Percentiles rank a stretch among this genome's conserved stretches.
Evolutionary conservation across 37 sponge, comb jelly and placozoan genomes (phyloP).

Genomic region (Eunapius fragilis): DNA sequence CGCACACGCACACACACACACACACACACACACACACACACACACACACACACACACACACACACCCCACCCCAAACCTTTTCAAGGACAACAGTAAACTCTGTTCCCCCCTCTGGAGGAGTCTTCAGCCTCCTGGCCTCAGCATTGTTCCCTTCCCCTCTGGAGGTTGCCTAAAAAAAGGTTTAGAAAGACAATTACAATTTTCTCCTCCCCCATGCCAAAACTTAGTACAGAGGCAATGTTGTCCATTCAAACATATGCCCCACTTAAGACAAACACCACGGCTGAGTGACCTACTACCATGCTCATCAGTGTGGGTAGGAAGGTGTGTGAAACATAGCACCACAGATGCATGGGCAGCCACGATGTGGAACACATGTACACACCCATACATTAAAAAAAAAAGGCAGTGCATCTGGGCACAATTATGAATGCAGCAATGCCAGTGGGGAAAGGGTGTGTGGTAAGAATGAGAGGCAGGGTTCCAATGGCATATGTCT

Average conservation of each 20-base stretch:
- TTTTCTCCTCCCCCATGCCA: too few species aligned
- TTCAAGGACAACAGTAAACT: neutral
- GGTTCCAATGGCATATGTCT: too few species aligned
- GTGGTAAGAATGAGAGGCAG: too few species aligned
- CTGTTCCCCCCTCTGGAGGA: constrained; percentile 27
- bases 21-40: constrained; percentile 5
- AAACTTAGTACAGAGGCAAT: too few species aligned
- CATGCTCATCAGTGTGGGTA: neutral
- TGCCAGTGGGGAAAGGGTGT: too few species aligned
- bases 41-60: neutral
- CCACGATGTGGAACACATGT: too few species aligned
- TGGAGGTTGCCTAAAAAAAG: neutral
- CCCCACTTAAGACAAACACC: too few species aligned
- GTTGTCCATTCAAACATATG: neutral
- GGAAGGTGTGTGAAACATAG: neutral
- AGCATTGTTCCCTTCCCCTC: neutral
- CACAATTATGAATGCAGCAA: too few species aligned
- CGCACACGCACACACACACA: constrained; percentile 22
- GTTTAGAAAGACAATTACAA: neutral
- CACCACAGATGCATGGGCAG: neutral
- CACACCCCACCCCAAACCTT: neutral
- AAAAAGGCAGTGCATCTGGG: too few species aligned
- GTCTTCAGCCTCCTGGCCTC: neutral
- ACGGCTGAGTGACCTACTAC: too few species aligned
- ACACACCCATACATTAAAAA: too few species aligned